These are phyloP conservation scores for Periophthalmus modestus DNA, from an alignment of 2,113 vertebrate genomes.

Conservation along the genomic window DNA sequence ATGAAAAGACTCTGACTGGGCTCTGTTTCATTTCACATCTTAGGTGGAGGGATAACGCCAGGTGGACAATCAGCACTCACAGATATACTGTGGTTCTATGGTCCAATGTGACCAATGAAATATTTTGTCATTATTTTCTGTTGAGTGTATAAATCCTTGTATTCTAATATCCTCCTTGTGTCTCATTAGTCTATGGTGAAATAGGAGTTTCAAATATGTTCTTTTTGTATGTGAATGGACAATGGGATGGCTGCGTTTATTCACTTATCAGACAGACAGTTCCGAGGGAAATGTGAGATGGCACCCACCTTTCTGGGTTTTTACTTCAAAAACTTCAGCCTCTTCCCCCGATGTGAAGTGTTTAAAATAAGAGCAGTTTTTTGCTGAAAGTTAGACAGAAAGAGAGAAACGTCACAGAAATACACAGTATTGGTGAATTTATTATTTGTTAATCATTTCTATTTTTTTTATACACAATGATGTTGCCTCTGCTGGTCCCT, in stretches of 20 bases:
- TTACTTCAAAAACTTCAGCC: conserved; percentile 92
- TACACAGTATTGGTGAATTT: not conserved
- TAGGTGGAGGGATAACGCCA: conserved; percentile 3
- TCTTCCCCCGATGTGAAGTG: conserved; percentile 94
- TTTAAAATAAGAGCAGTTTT: conserved; percentile 97
- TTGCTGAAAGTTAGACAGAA: conserved; percentile 72
- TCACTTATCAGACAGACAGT: not conserved
- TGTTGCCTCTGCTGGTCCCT: not conserved
- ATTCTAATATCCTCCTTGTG: no score
- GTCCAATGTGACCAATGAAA: not conserved
- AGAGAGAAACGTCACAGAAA: not conserved
- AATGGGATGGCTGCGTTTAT: not conserved
- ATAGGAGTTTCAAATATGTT: not conserved
- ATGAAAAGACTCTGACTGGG: conserved; percentile 26
- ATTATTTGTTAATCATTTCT: not conserved
- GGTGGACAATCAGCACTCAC: conserved; percentile 22
- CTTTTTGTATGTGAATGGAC: not conserved
- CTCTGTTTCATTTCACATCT: conserved; percentile 19
- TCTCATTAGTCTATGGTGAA: not conserved
- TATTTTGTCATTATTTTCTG: not conserved
- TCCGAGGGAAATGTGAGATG: not conserved
- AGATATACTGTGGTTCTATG: not conserved
- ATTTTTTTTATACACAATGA: not conserved
- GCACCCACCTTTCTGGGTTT: conserved; percentile 93
- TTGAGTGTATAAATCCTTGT: not conserved